These are phyloP conservation scores for Isurus oxyrinchus DNA, from an alignment of 2,113 vertebrate species.

Conservation along the genomic window DNA sequence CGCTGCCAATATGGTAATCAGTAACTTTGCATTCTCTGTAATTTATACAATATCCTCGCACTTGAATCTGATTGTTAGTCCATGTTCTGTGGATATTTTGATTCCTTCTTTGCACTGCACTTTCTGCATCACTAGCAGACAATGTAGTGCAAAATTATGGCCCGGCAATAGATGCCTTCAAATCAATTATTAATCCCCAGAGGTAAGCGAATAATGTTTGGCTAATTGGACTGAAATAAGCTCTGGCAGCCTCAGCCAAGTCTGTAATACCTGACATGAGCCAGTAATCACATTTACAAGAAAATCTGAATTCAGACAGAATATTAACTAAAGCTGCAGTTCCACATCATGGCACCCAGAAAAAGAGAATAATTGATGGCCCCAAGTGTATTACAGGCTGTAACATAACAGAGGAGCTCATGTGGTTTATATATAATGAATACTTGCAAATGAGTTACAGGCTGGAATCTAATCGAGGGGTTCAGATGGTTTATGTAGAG, in stretches of 20 bases:
- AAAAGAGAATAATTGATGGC: slow-evolving; percentile 31
- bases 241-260: slow-evolving; percentile 18
- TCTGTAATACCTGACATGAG: slow-evolving; percentile 35
- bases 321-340: slow-evolving; percentile 31
- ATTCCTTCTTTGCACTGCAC: not conserved
- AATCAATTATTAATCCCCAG: slow-evolving; percentile 26
- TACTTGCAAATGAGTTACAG: slow-evolving; percentile 11
- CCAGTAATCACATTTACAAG: slow-evolving; percentile 33
- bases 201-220: slow-evolving; percentile 32
- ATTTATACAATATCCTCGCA: not conserved
- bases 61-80: not conserved
- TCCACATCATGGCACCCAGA: not conserved
- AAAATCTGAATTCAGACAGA: slow-evolving; percentile 27
- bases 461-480: not conserved
- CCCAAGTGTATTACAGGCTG: not conserved
- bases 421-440: slow-evolving; percentile 18
- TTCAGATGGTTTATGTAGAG: not conserved
- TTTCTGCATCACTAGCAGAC: not conserved
- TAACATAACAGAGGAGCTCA: slow-evolving; percentile 1
- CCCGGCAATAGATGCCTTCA: not conserved
- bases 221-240: slow-evolving; percentile 27
- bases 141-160: not conserved
- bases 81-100: not conserved
- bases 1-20: not conserved
- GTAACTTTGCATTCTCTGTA: not conserved